Evolutionary conservation across 2,888 invertebrate genomes (phyloP), one percentile per base, ranked within the genome.

Genomic region (Blastobasis adustella): DNA sequence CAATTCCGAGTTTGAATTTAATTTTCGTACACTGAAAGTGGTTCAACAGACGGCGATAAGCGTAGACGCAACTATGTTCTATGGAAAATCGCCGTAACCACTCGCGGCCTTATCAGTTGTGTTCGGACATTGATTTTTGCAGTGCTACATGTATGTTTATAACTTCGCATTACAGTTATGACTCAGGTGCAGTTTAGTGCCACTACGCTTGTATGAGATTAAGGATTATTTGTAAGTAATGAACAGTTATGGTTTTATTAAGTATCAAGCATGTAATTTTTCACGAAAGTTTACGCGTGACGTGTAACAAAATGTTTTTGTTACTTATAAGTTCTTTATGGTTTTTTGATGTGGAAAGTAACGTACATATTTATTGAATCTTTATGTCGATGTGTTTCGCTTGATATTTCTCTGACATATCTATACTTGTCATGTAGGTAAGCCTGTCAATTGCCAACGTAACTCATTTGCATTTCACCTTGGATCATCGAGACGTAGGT

Each of bases 201-300:
- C 63, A 69, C 71, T 70, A 70, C 73, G 72, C 74, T 73, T 72
- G 73, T 67, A 69, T 23, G 23, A 79, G 71, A 74, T 78, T 72
- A 74, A 70, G 73, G 73, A 73, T 73, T 68, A 57, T 68, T 70
- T 71, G 83, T 84, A 70, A 84, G 84, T 83, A 76, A 23, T 23
- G 23, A 23, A 23, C 23, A 23, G 23, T 23, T 23, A 23, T 23
- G 23, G 23, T 23, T 23, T 23, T 23, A 23, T 23, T 23, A 23
- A 23, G 23, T 23, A 23, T 23, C 23, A 23, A 23, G 23, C 23
- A 23, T 23, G 23, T 23, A 23, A 23, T 23, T 23, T 23, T 23
- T 23, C 23, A 3, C 23, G 23, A 23, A 23, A 23, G 23, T 23
- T 23, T 23, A 23, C 23, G 23, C 23, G 23, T 23, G 23, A 23